Base-by-base conservation (phyloP, 2,888 invertebrate genomes). In the Drosophila infuscata region DNA sequence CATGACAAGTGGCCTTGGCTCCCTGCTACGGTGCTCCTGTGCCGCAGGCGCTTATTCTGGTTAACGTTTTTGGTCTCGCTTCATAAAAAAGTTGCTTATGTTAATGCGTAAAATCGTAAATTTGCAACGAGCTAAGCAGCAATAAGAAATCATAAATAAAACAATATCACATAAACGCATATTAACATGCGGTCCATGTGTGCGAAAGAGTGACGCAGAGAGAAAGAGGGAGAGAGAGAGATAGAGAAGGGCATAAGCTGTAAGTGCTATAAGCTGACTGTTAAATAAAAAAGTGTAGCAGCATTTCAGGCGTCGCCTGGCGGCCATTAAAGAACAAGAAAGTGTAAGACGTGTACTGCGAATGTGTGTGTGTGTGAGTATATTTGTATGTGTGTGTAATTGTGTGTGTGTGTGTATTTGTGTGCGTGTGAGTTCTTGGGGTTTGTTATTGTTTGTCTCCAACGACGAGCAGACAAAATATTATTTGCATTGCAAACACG, bases 131-230 rank as follows among this genome's bases (percentile, higher is more conserved):
- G 74, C 80, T 72, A 72, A 78, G 81, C 81, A 48, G 68, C 76
- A 72, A 81, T 88, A 88, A 83, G 76, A 79, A 87, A 86, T 86
- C 83, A 87, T 86, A 89, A 86, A 86, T 86, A 89, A 84, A 87
- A 86, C 87, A 89, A 83, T 85, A 83, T 77, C 74, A 62, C 62
- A 86, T 79, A 82, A 87, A 78, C 76, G 77, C 86, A 82, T 70
- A 76, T 70, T 70, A 57, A 48, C 54, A 60, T 56, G n/a, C 57
- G 20, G 20, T 46, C 46, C 43, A 11, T 15, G 17, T 11, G 36
- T 32, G 68, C 6, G 17, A 29, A 33, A 30, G 48, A 7, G 48
- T 25, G 43, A 15, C 8, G 9, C n/a, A 41, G 36, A 32, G 5
- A 17, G 12, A 12, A 5, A 35, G 12, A 5, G 35, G 5, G 5